A percentile compares a stretch with the other conserved stretches of the same genome.
Evolutionary conservation across 2,797 vertebrate genomes (phyloP).

Genomic region (Pagetopsis macropterus): DNA sequence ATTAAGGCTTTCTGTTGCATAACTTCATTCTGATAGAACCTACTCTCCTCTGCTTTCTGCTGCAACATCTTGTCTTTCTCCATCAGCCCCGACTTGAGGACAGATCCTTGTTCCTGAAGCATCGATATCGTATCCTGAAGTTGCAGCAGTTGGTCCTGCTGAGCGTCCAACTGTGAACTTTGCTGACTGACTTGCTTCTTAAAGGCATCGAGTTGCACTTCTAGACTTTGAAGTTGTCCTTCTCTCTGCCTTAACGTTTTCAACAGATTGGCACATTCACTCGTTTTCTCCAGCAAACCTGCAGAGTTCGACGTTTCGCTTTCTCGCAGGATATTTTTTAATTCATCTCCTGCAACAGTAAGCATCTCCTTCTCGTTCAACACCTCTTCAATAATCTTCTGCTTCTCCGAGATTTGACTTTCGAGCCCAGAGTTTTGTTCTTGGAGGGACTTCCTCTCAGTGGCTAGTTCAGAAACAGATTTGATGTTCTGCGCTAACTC

Average conservation of each 20-base stretch:
- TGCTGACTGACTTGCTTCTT: constrained; percentile 73
- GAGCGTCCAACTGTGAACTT: constrained; percentile 67
- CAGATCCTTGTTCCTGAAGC: constrained; percentile 84
- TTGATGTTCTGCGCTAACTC: constrained; percentile 69
- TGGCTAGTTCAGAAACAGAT: constrained; percentile 68
- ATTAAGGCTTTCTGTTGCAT: constrained; percentile 63
- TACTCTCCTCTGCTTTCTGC: constrained; percentile 78
- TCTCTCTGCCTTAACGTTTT: constrained; percentile 76
- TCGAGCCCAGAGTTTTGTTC: constrained; percentile 72
- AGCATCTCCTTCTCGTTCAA: constrained; percentile 81
- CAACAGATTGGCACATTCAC: constrained; percentile 79
- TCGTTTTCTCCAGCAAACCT: constrained; percentile 82
- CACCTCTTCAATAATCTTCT: constrained; percentile 72
- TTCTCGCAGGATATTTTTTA: constrained; percentile 76
- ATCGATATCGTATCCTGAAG: constrained; percentile 79
- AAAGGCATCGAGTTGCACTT: constrained; percentile 71
- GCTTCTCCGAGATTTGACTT: constrained; percentile 72
- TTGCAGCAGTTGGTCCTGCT: constrained; percentile 74
- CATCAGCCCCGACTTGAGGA: constrained; percentile 81
- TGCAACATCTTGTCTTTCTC: constrained; percentile 77
- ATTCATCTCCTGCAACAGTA: constrained; percentile 65
- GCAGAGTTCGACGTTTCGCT: constrained; percentile 73
- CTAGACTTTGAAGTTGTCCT: constrained; percentile 72
- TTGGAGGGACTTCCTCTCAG: constrained; percentile 71
- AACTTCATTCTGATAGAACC: constrained; percentile 65